A percentile compares a stretch with the other conserved stretches of the same genome.
These are phyloP conservation scores for Epirrhoe alternata DNA, from an alignment of 2,888 invertebrate species.

Conservation along the genomic window DNA sequence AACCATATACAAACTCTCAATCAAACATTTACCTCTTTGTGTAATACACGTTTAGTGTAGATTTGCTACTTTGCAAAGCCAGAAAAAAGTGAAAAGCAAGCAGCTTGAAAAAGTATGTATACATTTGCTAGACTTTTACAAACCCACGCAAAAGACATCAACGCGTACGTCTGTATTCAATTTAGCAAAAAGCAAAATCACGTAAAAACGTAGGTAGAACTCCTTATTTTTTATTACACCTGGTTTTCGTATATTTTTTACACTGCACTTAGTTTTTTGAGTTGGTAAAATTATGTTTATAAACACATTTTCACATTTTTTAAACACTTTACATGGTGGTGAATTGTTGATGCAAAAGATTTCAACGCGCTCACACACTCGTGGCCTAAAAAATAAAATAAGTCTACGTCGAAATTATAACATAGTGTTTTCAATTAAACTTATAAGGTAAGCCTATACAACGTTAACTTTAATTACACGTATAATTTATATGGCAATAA, in stretches of 20 bases:
- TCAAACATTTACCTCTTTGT: not conserved
- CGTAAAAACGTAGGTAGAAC: not conserved
- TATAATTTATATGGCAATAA: no score
- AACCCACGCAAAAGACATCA: not conserved
- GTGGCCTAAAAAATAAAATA: not conserved
- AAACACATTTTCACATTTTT: no score
- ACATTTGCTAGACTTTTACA: not conserved
- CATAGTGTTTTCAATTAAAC: not conserved
- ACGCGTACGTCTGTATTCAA: not conserved
- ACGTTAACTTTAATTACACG: not conserved
- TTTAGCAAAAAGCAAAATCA: not conserved
- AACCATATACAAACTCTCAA: not conserved
- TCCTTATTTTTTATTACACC: not conserved
- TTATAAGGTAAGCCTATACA: not conserved
- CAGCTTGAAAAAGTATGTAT: not conserved
- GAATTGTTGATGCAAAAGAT: slow-evolving; percentile 29
- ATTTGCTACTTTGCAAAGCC: not conserved
- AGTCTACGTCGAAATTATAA: not conserved
- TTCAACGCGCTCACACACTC: slow-evolving; percentile 20
- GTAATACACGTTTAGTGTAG: not conserved
- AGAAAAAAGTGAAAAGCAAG: not conserved
- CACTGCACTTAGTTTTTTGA: no score
- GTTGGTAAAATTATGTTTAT: no score
- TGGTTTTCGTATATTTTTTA: not conserved
- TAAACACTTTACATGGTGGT: no score